Evolutionary conservation across 37 sponge, comb jelly and placozoan genomes (phyloP).

Genomic region (Chondrosia reniformis): DNA sequence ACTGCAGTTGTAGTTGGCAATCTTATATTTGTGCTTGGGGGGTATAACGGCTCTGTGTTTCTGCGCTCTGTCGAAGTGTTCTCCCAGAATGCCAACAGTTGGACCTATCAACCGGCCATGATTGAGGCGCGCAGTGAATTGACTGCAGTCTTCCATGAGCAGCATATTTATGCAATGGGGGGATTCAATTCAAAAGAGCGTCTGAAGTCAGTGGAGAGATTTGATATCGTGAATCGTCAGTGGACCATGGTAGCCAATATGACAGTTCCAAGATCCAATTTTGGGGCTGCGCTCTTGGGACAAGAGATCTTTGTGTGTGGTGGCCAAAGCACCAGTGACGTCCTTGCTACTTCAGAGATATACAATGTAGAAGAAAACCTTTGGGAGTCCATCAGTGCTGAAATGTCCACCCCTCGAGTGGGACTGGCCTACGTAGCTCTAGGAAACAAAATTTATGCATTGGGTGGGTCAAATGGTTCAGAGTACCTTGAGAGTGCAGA

Average conservation of each 20-base stretch:
- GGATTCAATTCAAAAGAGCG: slow-evolving; percentile 43
- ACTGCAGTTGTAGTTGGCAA: slow-evolving; percentile 48
- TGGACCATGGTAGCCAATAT: slow-evolving; percentile 68
- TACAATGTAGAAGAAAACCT: slow-evolving; percentile 61
- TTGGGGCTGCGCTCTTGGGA: slow-evolving; percentile 59
- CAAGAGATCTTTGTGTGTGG: slow-evolving; percentile 79
- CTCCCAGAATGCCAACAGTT: slow-evolving; percentile 45
- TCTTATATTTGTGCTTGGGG: slow-evolving; percentile 69
- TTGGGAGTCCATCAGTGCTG: slow-evolving; percentile 62
- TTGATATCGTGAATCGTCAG: slow-evolving; percentile 58
- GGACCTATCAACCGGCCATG: slow-evolving; percentile 66
- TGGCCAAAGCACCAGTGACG: slow-evolving; percentile 53
- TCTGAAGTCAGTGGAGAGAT: slow-evolving; percentile 66
- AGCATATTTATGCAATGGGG: slow-evolving; percentile 68
- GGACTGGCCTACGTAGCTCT: slow-evolving; percentile 54
- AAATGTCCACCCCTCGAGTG: slow-evolving; percentile 44
- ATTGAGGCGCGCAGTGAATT: slow-evolving; percentile 59
- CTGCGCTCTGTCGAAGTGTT: slow-evolving; percentile 71
- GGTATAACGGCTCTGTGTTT: slow-evolving; percentile 61
- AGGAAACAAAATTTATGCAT: slow-evolving; percentile 75
- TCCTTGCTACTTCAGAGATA: slow-evolving; percentile 51
- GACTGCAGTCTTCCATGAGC: slow-evolving; percentile 53
- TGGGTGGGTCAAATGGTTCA: slow-evolving; percentile 85
- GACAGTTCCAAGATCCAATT: slow-evolving; percentile 59
- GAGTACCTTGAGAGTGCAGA: slow-evolving; percentile 71